These are phyloP conservation scores for Amiota communis DNA, from an alignment of 2,888 invertebrate genomes.

Conservation along the genomic window DNA sequence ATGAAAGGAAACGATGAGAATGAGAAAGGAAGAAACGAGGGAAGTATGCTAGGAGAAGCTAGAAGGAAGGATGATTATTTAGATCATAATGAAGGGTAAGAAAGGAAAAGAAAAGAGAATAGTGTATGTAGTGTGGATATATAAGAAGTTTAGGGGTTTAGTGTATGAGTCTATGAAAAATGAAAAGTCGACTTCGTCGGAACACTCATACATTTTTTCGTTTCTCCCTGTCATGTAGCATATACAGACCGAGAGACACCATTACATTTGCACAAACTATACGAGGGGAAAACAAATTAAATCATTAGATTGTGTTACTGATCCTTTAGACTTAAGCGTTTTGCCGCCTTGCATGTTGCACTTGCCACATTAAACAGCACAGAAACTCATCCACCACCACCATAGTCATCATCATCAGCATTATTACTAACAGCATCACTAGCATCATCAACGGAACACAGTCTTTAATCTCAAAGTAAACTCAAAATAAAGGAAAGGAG, in stretches of 20 bases:
- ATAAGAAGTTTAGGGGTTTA: neutral
- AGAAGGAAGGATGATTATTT: too few species aligned
- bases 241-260: constrained; percentile 44
- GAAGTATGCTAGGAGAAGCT: too few species aligned
- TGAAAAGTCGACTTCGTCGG: constrained; percentile 54
- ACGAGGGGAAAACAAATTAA: constrained; percentile 73
- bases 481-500: constrained; percentile 34
- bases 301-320: constrained; percentile 73
- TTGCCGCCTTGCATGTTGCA: constrained; percentile 1
- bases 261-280: constrained; percentile 67
- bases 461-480: neutral
- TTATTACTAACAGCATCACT: neutral
- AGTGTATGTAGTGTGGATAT: constrained; percentile 4
- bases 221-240: too few species aligned
- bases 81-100: too few species aligned
- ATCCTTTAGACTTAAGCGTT: constrained; percentile 65
- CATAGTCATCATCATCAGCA: neutral
- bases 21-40: too few species aligned
- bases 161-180: constrained; percentile 29
- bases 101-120: neutral
- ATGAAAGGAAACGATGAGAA: too few species aligned
- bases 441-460: neutral
- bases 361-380: neutral
- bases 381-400: neutral
- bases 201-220: constrained; percentile 46